A percentile compares a stretch with the other conserved stretches of the same genome.
Evolutionary conservation across 2,797 vertebrate species (phyloP).

Genomic region (Euphonia xanthogaster): DNA sequence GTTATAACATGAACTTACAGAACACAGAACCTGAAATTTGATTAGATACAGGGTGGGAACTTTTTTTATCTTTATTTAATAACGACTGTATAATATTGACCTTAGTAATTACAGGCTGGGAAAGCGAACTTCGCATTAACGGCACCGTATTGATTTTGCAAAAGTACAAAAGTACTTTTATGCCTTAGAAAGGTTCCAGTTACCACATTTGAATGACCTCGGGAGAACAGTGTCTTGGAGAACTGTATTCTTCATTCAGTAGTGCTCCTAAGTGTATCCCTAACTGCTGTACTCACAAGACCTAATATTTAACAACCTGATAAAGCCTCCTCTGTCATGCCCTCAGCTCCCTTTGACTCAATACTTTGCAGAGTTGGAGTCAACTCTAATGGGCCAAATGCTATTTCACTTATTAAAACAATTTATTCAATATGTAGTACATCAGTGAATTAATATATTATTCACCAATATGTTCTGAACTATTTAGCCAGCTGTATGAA

Average conservation of each 20-base stretch:
- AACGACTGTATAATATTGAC: constrained; percentile 24
- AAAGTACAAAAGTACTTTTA: constrained; percentile 48
- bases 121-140: neutral
- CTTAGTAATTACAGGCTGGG: constrained; percentile 22
- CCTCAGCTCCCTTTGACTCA: neutral
- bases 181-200: constrained; percentile 4
- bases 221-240: neutral
- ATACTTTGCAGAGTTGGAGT: neutral
- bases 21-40: neutral
- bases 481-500: constrained; percentile 58
- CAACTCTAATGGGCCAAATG: constrained; percentile 20
- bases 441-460: constrained; percentile 61
- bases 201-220: neutral
- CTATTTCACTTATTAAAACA: constrained; percentile 58
- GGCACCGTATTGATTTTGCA: constrained; percentile 18
- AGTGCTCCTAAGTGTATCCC: neutral
- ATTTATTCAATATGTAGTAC: constrained; percentile 39
- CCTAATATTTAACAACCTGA: neutral
- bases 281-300: neutral
- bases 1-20: neutral
- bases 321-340: neutral
- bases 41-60: constrained; percentile 3
- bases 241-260: constrained; percentile 15
- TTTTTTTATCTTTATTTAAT: constrained; percentile 10
- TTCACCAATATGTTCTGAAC: constrained; percentile 45